Conservation (phyloP, 2,113 vertebrate genomes). For the Vicugna pacos region DNA sequence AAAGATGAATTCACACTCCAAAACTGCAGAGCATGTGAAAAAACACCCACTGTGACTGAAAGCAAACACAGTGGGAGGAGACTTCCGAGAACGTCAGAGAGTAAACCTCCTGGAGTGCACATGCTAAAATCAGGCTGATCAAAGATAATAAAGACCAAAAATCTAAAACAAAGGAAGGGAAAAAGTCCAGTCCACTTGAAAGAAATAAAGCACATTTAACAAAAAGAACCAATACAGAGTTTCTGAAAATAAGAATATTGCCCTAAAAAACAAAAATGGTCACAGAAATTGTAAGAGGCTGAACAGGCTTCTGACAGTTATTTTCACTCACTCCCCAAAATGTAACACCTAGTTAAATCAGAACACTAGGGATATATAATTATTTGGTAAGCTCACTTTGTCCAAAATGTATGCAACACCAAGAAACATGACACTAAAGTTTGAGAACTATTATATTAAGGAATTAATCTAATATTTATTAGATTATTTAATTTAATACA, state of each 20-base stretch:
- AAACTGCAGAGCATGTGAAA: accelerated
- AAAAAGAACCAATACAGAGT: neutral
- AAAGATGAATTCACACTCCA: neutral
- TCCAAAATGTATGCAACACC: neutral
- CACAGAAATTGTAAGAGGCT: neutral
- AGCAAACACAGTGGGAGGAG: neutral
- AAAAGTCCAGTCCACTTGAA: neutral
- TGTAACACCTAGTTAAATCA: neutral
- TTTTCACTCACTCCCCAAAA: neutral
- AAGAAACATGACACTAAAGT: neutral
- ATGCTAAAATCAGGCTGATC: neutral
- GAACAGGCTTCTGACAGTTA: neutral
- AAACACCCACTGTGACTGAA: neutral
- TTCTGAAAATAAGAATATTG: neutral
- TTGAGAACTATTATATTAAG: neutral
- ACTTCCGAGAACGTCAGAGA: neutral
- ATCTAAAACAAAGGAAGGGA: neutral
- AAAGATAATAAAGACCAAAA: neutral
- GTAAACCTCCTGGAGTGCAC: neutral
- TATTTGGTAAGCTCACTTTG: neutral
- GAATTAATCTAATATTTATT: neutral
- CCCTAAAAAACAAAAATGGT: neutral
- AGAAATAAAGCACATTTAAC: neutral
- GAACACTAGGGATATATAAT: neutral
- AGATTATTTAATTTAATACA: neutral